Evolutionary conservation across 2,797 vertebrate species (phyloP).

Genomic region (Gymnoscopelus braueri): DNA sequence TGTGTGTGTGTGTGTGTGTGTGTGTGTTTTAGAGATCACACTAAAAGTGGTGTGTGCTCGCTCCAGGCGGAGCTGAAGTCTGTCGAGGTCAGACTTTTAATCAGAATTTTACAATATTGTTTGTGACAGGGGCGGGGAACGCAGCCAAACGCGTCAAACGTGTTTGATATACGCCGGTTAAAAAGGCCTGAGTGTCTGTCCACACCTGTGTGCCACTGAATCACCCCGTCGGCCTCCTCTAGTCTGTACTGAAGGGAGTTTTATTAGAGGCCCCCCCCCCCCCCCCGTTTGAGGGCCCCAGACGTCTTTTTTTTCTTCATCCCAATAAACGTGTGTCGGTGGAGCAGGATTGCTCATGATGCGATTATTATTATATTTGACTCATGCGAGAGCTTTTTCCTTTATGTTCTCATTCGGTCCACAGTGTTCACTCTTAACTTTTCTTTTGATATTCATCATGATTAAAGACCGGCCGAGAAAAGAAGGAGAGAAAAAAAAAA

Average conservation of each 20-base stretch:
- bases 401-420: neutral
- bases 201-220: slow-evolving; percentile 63
- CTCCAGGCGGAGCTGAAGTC: neutral
- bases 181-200: slow-evolving; percentile 20
- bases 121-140: slow-evolving; percentile 43
- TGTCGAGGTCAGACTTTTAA: slow-evolving; percentile 33
- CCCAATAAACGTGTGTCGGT: slow-evolving; percentile 8
- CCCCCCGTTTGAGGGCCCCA: slow-evolving; percentile 33
- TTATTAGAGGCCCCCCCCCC: neutral
- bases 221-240: slow-evolving; percentile 18
- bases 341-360: slow-evolving; percentile 30
- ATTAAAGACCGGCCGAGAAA: neutral
- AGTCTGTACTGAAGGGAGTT: too few species aligned
- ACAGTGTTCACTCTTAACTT: slow-evolving; percentile 25
- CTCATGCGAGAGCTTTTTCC: slow-evolving; percentile 29
- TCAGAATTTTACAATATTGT: slow-evolving; percentile 38
- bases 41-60: slow-evolving; percentile 15
- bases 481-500: slow-evolving; percentile 20
- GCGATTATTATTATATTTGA: slow-evolving; percentile 53
- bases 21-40: slow-evolving; percentile 1
- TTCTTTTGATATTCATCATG: slow-evolving; percentile 55
- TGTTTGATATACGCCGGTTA: slow-evolving; percentile 38
- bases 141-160: slow-evolving; percentile 28
- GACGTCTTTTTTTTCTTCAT: slow-evolving; percentile 44
- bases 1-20: too few species aligned